Evolutionary conservation across 2,797 vertebrate species (phyloP).

Genomic region (Parauchenoglanis punctatus): DNA sequence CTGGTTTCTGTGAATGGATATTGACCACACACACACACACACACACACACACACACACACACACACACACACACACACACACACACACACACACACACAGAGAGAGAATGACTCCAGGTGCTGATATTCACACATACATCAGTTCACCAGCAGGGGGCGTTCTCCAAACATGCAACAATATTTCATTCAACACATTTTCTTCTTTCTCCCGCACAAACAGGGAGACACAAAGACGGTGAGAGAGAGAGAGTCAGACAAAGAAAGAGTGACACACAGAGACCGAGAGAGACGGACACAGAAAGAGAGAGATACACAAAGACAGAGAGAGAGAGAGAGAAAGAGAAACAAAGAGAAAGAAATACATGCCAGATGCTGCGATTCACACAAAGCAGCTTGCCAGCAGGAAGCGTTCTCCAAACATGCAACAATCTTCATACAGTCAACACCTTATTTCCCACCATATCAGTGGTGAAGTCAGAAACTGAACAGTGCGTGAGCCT

Average conservation of each 20-base stretch:
- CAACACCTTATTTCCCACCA: not conserved
- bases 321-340: not conserved
- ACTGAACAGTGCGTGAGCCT: not conserved
- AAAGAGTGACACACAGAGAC: not conserved
- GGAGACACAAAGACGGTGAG: not conserved
- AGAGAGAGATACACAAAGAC: not conserved
- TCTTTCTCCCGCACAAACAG: not conserved
- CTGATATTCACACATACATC: not conserved
- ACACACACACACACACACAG: not conserved
- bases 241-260: not conserved
- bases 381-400: not conserved
- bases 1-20: slow-evolving; percentile 18
- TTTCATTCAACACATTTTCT: slow-evolving; percentile 2
- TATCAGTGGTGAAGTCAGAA: not conserved
- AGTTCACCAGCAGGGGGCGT: slow-evolving; percentile 30
- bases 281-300: not conserved
- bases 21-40: not conserved
- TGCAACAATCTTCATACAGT: not conserved
- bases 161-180: not conserved
- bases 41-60: slow-evolving; percentile 4
- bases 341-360: not conserved
- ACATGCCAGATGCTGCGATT: not conserved
- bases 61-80: not conserved
- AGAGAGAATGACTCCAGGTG: slow-evolving; percentile 18
- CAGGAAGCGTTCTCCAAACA: slow-evolving; percentile 19